Percentiles rank a stretch among this genome's conserved stretches.
Conservation (phyloP, 2,797 vertebrate genomes). For the Euphonia xanthogaster region DNA sequence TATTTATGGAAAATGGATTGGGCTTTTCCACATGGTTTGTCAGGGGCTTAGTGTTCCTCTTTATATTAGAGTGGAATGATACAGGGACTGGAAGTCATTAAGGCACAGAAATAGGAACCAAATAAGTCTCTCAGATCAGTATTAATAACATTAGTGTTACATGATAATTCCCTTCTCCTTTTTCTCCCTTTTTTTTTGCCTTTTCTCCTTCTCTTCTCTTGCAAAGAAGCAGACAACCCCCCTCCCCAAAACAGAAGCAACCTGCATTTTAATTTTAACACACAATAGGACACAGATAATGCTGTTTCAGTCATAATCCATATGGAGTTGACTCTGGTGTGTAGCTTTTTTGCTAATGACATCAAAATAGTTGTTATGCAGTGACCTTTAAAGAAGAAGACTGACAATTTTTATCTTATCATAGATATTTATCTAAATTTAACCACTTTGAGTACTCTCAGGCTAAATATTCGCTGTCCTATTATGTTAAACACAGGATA, state of each 20-base stretch:
- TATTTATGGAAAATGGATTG: background rate
- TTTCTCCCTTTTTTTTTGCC: background rate
- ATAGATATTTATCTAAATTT: conserved; percentile 26
- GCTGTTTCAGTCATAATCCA: background rate
- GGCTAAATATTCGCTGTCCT: conserved; percentile 15
- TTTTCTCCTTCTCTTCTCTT: background rate
- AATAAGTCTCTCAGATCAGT: background rate
- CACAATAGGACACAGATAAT: background rate
- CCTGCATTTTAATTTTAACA: background rate
- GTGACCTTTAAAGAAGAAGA: conserved; percentile 1
- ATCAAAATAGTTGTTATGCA: background rate
- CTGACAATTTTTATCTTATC: background rate
- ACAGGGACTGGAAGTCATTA: background rate
- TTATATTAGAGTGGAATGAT: background rate
- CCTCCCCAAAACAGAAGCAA: background rate
- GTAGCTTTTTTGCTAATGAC: background rate
- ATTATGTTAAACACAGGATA: conserved; percentile 28
- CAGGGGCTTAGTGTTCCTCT: background rate
- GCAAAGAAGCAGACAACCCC: background rate
- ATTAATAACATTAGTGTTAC: background rate
- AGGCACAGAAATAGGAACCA: background rate
- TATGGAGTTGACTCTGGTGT: background rate
- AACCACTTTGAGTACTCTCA: background rate
- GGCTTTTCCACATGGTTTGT: background rate
- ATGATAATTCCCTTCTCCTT: background rate